These are phyloP conservation scores for Fulmarus glacialis DNA, from an alignment of 2,113 vertebrate species.

Conservation along the genomic window DNA sequence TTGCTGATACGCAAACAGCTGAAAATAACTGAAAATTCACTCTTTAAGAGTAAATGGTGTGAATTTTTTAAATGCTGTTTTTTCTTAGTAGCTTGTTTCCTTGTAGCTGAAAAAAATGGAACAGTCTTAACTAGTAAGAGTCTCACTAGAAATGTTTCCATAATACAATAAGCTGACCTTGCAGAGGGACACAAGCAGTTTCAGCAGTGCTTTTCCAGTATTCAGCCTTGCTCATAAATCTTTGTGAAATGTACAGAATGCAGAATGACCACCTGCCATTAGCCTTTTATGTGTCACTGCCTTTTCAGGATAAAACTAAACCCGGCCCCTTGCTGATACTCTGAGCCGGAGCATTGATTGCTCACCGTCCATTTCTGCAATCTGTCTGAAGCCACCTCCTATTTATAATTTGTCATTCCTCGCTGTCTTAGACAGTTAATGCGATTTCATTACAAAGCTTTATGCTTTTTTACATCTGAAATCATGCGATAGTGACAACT, in stretches of 20 bases:
- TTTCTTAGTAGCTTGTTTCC: background rate
- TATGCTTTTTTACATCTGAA: background rate
- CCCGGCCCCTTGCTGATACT: background rate
- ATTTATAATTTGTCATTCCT: slow-evolving; percentile 47
- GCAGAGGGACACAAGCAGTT: background rate
- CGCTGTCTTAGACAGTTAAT: background rate
- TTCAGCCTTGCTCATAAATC: slow-evolving; percentile 38
- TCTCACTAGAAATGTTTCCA: background rate
- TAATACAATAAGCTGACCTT: slow-evolving; percentile 36
- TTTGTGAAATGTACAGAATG: slow-evolving; percentile 31
- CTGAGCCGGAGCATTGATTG: background rate
- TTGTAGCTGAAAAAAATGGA: background rate
- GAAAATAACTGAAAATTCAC: background rate
- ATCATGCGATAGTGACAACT: background rate
- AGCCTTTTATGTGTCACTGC: slow-evolving; percentile 32
- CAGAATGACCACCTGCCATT: slow-evolving; percentile 36
- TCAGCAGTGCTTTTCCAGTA: background rate
- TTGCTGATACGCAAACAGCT: background rate
- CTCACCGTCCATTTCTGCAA: slow-evolving; percentile 42
- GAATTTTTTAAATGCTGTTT: background rate
- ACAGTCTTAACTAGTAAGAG: background rate
- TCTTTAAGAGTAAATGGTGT: background rate
- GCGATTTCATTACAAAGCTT: background rate
- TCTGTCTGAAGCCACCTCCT: slow-evolving; percentile 42
- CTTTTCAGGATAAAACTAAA: slow-evolving; percentile 43